Evolutionary conservation across 2,113 vertebrate genomes (phyloP), one percentile per base, ranked within the genome.

Genomic region (Corapipo altera): DNA sequence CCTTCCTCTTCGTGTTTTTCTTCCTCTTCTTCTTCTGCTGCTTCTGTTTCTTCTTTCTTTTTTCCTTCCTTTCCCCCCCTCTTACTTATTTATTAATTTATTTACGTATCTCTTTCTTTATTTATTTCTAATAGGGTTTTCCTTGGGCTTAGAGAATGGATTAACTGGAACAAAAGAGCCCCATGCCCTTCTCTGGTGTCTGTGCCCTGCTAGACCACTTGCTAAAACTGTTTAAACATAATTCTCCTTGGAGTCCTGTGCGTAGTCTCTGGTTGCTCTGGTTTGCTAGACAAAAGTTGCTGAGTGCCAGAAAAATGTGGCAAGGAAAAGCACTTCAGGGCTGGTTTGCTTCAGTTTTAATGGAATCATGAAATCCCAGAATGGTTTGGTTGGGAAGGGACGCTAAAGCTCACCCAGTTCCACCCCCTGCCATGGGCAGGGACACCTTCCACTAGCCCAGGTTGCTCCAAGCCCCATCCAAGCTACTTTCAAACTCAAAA

Each of bases 401-500:
- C 24, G 20, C 26, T 9, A 20, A 24, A 64, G 8, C 7, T 51
- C 49, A 26, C 15, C 49, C 49, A 51, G 13, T 51, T 3, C 49
- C 49, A 51, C 13, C 24, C 49, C 43, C 43, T 44, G 43, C 43
- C 43, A 43, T 49, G 13, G 23, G 48, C 23, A 49, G 48, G 48
- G 48, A 49, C 48, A 49, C 23, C 7, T 49, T 26, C 23, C 48
- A 49, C 23, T 26, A 26, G 7, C 49, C 49, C 49, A 51, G 49
- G 49, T 26, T 26, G 12, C 13, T 51, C 49, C 24, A 51, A 51
- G 13, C 49, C 49, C 49, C 49, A 51, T 51, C 49, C 49, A 41
- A 91, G 79, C 72, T 96, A 97, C 96, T 94, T 96, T 97, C 98
- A 95, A 96, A 94, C 85, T 95, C 74, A 52, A 96, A 95, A 93